These are phyloP conservation scores for Chaenocephalus aceratus DNA, from an alignment of 2,113 vertebrate species.

Conservation along the genomic window DNA sequence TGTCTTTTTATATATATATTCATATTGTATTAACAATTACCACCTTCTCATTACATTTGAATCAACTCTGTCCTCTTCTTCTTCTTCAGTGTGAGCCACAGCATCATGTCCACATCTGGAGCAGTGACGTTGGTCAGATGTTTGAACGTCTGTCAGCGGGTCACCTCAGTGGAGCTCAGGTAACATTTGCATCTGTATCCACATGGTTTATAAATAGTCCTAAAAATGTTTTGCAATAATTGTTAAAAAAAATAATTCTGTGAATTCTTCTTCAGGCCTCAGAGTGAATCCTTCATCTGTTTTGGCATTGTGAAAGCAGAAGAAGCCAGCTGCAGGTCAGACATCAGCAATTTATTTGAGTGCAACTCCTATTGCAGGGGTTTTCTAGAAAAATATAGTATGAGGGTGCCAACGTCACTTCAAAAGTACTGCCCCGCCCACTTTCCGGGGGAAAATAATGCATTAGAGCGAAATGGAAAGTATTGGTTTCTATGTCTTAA, in stretches of 20 bases:
- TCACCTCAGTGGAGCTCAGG: conserved; percentile 75
- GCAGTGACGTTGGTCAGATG: conserved; percentile 68
- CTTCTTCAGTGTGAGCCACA: conserved; percentile 67
- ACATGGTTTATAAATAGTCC: not conserved
- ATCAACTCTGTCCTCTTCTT: not conserved
- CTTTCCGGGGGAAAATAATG: too few relatives aligned
- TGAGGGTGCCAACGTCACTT: too few relatives aligned
- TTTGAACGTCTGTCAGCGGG: conserved; percentile 59
- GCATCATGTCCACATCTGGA: conserved; percentile 53
- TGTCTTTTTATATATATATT: too few relatives aligned
- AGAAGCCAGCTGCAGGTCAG: conserved; percentile 74
- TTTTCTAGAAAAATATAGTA: not conserved
- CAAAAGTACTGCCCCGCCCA: too few relatives aligned
- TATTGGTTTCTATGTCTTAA: too few relatives aligned
- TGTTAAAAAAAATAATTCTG: not conserved
- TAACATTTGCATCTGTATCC: conserved; percentile 9
- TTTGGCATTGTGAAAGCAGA: conserved; percentile 64
- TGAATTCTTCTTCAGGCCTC: conserved; percentile 51
- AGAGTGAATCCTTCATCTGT: conserved; percentile 68
- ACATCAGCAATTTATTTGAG: not conserved
- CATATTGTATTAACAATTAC: not conserved
- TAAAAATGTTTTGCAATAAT: not conserved
- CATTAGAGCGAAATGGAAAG: too few relatives aligned
- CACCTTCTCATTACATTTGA: not conserved
- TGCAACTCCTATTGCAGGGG: not conserved